A percentile compares a stretch with the other conserved stretches of the same genome.
Evolutionary conservation across 2,797 vertebrate genomes (phyloP).

Genomic region (Hemitrygon akajei): DNA sequence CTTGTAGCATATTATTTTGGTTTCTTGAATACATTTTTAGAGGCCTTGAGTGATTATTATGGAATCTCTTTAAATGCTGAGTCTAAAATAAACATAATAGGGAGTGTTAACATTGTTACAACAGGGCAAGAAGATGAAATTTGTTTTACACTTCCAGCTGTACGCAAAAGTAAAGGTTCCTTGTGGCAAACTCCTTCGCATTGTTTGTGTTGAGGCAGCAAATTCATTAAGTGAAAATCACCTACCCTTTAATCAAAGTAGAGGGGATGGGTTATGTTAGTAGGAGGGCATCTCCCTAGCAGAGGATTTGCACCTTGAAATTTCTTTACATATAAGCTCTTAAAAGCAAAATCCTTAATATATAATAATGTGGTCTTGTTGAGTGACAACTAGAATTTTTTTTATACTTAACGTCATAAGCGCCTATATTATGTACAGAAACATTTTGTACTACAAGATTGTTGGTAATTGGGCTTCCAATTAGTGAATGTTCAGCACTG

Average conservation of each 20-base stretch:
- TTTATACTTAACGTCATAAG: neutral
- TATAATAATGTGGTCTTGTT: neutral
- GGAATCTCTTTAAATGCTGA: neutral
- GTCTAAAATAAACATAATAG: neutral
- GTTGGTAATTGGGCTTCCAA: neutral
- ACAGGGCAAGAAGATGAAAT: neutral
- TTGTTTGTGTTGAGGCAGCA: neutral
- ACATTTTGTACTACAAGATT: neutral
- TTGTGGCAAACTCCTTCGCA: neutral
- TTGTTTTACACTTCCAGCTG: neutral
- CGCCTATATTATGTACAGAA: neutral
- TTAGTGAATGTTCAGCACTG: neutral
- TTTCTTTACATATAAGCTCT: neutral
- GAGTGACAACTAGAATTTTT: neutral
- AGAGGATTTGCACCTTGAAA: too few species aligned
- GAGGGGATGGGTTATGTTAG: neutral
- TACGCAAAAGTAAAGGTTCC: neutral
- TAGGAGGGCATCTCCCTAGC: too few species aligned
- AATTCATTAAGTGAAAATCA: neutral
- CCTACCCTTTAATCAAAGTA: neutral
- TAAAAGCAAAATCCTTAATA: neutral
- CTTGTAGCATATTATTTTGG: neutral
- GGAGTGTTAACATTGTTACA: neutral
- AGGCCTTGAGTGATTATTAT: neutral
- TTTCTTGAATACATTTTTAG: neutral